Percentiles rank a stretch among this genome's conserved stretches.
Conservation (phyloP, 2,113 vertebrate species). For the Ibidorhyncha struthersii region DNA sequence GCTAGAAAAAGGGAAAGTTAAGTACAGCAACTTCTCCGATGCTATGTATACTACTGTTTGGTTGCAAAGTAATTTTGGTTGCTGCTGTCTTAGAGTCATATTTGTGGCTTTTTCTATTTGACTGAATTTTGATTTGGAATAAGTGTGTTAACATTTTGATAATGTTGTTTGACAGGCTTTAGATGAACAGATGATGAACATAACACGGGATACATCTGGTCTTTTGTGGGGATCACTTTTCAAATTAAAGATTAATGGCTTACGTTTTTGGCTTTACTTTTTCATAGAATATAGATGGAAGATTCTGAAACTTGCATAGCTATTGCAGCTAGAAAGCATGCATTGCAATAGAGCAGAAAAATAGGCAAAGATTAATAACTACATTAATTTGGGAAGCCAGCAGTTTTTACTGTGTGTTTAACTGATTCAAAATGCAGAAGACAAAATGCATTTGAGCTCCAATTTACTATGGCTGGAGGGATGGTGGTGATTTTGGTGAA, state of each 20-base stretch:
- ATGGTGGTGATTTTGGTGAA: background rate
- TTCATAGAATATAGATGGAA: background rate
- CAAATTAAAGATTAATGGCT: background rate
- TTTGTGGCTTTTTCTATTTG: background rate
- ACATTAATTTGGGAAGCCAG: background rate
- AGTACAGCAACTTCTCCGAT: background rate
- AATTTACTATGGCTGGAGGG: background rate
- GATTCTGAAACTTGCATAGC: background rate
- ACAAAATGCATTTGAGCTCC: background rate
- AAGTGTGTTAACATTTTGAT: background rate
- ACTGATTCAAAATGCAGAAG: background rate
- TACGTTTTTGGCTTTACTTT: background rate
- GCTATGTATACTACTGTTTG: background rate
- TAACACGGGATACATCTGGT: background rate
- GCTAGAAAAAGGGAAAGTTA: background rate
- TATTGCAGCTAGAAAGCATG: background rate
- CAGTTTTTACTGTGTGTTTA: background rate
- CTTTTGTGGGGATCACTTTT: background rate
- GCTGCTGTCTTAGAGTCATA: background rate
- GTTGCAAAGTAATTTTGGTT: background rate
- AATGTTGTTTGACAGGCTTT: background rate
- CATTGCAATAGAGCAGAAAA: background rate
- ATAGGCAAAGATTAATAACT: background rate
- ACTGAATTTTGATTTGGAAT: background rate
- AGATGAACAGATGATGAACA: background rate